A percentile compares a stretch with the other conserved stretches of the same genome.
Evolutionary conservation across 2,888 invertebrate genomes (phyloP).

Genomic region (Tenthredo amoena): DNA sequence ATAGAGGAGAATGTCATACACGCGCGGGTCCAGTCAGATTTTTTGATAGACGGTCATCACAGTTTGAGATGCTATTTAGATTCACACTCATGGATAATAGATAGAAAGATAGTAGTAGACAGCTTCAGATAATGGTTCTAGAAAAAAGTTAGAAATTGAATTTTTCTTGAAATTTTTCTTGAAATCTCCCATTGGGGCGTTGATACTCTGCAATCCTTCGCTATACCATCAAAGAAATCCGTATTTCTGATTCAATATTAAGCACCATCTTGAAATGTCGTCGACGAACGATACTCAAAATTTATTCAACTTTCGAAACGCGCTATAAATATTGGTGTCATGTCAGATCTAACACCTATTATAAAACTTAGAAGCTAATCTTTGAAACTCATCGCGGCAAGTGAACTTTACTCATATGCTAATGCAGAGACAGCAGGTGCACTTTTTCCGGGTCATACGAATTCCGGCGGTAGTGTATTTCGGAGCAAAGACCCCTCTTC

Average conservation of each 20-base stretch:
- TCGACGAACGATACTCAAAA: background rate
- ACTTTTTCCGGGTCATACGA: background rate
- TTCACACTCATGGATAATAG: background rate
- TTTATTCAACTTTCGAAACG: conserved; percentile 2
- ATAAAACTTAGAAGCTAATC: background rate
- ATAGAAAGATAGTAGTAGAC: background rate
- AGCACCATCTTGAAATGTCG: background rate
- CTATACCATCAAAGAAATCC: background rate
- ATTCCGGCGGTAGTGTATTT: background rate
- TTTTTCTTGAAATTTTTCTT: too few relatives aligned
- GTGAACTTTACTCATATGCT: background rate
- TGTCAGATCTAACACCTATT: background rate
- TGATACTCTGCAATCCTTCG: too few relatives aligned
- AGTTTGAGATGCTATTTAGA: background rate
- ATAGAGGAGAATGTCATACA: background rate
- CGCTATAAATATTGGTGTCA: background rate
- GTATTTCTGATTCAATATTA: background rate
- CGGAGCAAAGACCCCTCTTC: background rate
- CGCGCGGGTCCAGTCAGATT: background rate
- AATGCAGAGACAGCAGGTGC: background rate
- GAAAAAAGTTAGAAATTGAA: too few relatives aligned
- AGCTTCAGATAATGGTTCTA: background rate
- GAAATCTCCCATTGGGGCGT: too few relatives aligned
- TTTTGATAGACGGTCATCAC: background rate
- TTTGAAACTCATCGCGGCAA: background rate